These are phyloP conservation scores for Bradypus variegatus DNA, from an alignment of 2,797 vertebrate genomes.

Conservation along the genomic window DNA sequence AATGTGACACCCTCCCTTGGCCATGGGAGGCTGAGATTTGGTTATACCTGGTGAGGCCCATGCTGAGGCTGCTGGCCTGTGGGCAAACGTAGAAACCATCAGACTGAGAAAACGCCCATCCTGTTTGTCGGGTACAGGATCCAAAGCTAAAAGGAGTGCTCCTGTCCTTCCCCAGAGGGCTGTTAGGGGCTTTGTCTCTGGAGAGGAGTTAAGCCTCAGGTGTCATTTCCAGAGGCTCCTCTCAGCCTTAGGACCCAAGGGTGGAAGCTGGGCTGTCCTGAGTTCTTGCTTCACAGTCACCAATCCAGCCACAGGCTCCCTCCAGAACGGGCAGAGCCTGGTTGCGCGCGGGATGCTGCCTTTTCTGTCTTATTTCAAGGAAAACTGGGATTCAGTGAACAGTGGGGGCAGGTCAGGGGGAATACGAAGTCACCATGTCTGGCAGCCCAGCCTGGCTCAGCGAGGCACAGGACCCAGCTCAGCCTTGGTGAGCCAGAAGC, in stretches of 20 bases:
- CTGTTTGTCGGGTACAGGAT: background rate
- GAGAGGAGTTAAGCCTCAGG: background rate
- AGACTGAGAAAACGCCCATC: background rate
- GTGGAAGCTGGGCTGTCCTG: background rate
- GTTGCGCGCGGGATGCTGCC: background rate
- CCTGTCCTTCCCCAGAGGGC: background rate
- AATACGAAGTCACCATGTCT: constrained; percentile 9
- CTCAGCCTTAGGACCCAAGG: background rate
- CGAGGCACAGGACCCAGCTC: background rate
- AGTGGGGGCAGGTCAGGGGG: background rate
- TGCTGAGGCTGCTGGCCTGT: background rate
- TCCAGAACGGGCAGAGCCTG: background rate
- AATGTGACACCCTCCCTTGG: background rate
- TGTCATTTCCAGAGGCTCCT: background rate
- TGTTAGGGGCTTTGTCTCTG: background rate
- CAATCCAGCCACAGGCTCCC: background rate
- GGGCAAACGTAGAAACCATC: background rate
- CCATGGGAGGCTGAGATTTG: background rate
- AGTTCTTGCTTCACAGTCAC: background rate
- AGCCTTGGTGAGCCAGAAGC: background rate
- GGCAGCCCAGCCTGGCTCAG: too few species aligned
- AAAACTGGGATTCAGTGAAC: background rate
- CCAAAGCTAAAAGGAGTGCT: background rate
- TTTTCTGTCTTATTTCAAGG: background rate
- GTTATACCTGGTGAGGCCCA: background rate